These are phyloP conservation scores for Sebastes hopkinsi DNA, from an alignment of 2,797 vertebrate species.

Conservation along the genomic window DNA sequence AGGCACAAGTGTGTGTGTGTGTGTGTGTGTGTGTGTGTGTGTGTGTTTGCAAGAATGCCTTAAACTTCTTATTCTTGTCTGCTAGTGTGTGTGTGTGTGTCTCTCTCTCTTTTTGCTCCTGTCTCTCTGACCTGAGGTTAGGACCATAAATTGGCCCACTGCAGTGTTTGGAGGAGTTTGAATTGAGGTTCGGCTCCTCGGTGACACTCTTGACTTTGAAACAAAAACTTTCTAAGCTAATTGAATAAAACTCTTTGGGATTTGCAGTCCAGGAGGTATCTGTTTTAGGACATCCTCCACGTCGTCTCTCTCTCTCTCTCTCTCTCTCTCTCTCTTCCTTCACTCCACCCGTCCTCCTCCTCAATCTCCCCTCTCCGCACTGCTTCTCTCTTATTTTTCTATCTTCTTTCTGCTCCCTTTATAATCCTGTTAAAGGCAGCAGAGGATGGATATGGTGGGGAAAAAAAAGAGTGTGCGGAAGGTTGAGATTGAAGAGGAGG, in stretches of 20 bases:
- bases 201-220: conserved; percentile 72
- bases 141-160: conserved; percentile 69
- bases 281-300: conserved; percentile 29
- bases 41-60: conserved; percentile 4
- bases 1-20: conserved; percentile 25
- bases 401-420: conserved; percentile 27
- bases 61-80: not conserved
- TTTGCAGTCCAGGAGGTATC: conserved; percentile 33
- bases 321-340: not conserved
- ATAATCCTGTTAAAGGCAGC: conserved; percentile 33
- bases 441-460: not conserved
- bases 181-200: conserved; percentile 55
- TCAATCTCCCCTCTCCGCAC: conserved; percentile 8
- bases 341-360: conserved; percentile 1
- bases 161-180: conserved; percentile 53
- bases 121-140: conserved; percentile 65
- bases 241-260: conserved; percentile 57
- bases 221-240: conserved; percentile 72
- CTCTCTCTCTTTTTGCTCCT: conserved; percentile 17
- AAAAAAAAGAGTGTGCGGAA: not conserved
- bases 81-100: conserved; percentile 16
- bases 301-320: conserved; percentile 5
- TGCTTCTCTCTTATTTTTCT: conserved; percentile 12
- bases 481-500: not conserved
- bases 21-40: conserved; percentile 1